Evolutionary conservation across 2,888 invertebrate species (phyloP), one percentile per base, ranked within the genome.

Genomic region (Lepidochrysops patricia): DNA sequence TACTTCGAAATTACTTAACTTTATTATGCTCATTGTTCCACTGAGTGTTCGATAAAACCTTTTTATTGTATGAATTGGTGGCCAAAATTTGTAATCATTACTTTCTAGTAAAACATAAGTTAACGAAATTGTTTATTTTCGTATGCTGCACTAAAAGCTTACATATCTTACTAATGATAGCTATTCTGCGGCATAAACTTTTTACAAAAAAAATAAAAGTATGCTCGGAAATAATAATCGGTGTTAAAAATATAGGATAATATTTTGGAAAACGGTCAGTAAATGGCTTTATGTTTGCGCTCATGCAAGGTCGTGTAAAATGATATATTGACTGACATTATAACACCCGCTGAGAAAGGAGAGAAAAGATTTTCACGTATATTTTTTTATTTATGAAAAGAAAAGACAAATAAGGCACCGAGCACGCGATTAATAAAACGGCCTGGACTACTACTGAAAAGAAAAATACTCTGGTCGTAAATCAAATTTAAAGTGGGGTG

Each of bases 281-380:
- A 57, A 57, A 35, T 34, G 13, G 25, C 34, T 23, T 57, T 23
- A 37, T 37, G 13, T 52, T 7, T 26, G 52, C 12, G 43, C 52
- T 52, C 43, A 43, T 43, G 12, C 43, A 43, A 43, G 43, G 23
- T 43, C 43, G 43, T 43, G 23, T 43, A 43, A 43, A 43, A 23
- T 43, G 43, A 43, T 43, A 43, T 43, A 43, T 19, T 43, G 43
- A 43, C 43, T 43, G 43, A 43, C 43, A 43, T 43, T 43, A 23
- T 43, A 43, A 43, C 43, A 43, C 43, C 43, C 19, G 43, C 43
- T 3, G 43, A 43, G 15, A 15, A 37, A 37, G 43, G 19, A 43
- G 12, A 43, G 19, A 43, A 43, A 43, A 43, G 19, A 43, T 43
- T 43, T 43, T 43, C 19, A 23, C 43, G 43, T 23, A 43, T 4